phyloP scores from a whole-genome alignment of 2,797 vertebrate species.

The Sebastes jordani region DNA sequence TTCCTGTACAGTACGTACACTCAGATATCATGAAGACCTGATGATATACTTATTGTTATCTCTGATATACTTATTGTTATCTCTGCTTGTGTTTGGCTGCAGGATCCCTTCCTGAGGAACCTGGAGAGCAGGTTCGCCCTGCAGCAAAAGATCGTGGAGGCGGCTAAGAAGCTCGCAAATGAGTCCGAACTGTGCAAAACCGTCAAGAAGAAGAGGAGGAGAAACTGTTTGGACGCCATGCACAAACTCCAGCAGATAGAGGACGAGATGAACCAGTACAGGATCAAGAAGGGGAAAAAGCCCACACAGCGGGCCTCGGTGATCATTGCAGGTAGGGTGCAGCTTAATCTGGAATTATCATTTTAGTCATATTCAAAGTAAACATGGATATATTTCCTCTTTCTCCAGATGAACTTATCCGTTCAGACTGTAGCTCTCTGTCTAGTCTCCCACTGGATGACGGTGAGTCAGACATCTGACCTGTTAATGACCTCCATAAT shows the following conservation, averaged over 20 bases:
- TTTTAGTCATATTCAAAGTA: not conserved
- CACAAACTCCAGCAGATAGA: constrained; percentile 96
- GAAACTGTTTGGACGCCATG: constrained; percentile 92
- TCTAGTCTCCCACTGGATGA: constrained; percentile 92
- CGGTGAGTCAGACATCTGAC: constrained; percentile 79
- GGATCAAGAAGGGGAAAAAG: constrained; percentile 93
- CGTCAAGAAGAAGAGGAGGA: constrained; percentile 94
- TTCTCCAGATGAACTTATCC: constrained; percentile 90
- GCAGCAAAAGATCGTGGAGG: constrained; percentile 96
- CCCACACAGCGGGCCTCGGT: constrained; percentile 89
- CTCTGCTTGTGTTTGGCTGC: constrained; percentile 1
- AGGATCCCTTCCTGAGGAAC: constrained; percentile 94
- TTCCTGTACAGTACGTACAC: not conserved
- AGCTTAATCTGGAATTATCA: not conserved
- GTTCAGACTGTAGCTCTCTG: constrained; percentile 92
- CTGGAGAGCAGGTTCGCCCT: constrained; percentile 96
- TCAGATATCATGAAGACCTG: not conserved
- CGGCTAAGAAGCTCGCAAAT: constrained; percentile 92
- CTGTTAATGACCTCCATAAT: not conserved
- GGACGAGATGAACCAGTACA: constrained; percentile 94
- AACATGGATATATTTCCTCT: constrained; percentile 14
- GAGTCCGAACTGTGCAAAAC: constrained; percentile 94
- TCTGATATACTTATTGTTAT: not conserved
- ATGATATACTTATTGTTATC: not conserved
- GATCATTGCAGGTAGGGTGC: constrained; percentile 85